Conservation (phyloP, 2,113 vertebrate genomes). For the Onychostruthus taczanowskii region DNA sequence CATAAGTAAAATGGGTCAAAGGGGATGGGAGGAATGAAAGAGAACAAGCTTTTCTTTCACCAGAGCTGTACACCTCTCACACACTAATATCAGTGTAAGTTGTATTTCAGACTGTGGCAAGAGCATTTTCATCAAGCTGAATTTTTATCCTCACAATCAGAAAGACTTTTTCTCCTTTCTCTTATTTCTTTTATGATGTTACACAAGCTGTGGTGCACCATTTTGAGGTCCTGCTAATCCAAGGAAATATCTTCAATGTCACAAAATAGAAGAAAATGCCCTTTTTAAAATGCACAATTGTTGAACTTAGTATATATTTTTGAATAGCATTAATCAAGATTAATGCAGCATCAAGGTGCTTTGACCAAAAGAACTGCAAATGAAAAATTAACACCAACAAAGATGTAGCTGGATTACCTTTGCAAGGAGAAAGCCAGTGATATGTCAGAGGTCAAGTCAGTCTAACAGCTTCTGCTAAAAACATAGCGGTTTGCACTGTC, state of each 20-base stretch:
- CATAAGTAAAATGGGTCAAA: not conserved
- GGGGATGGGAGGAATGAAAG: not conserved
- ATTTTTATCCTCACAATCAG: not conserved
- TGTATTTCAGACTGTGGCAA: not conserved
- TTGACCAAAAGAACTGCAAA: not conserved
- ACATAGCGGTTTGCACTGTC: not conserved
- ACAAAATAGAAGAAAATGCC: not conserved
- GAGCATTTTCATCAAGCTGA: not conserved
- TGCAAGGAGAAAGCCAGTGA: not conserved
- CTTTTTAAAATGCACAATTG: not conserved
- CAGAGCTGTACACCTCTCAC: not conserved
- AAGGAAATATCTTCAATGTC: not conserved
- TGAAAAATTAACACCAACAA: not conserved
- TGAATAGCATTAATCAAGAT: not conserved
- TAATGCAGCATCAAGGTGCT: not conserved
- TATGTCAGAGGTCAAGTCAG: accelerated
- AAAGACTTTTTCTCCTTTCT: not conserved
- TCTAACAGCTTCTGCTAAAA: not conserved
- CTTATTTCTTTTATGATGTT: not conserved
- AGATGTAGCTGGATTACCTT: not conserved
- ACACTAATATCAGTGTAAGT: not conserved
- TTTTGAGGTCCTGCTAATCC: not conserved
- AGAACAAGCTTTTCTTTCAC: not conserved
- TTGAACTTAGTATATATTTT: not conserved
- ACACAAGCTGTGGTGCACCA: not conserved